These are phyloP conservation scores for Lagria hirta DNA, from an alignment of 2,888 invertebrate species.

Conservation along the genomic window DNA sequence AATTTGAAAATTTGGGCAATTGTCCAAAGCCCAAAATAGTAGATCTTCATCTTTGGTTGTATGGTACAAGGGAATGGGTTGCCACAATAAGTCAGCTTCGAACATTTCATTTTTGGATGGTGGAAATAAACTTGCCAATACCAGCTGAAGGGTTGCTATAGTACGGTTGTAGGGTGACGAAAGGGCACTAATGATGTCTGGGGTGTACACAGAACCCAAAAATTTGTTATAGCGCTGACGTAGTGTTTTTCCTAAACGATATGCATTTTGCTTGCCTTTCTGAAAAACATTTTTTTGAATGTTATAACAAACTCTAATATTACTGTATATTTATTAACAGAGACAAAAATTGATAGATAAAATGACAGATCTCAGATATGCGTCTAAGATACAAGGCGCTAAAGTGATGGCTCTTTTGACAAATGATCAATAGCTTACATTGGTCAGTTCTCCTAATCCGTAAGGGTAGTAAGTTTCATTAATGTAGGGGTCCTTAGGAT, in stretches of 20 bases:
- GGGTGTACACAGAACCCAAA: conserved; percentile 60
- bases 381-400: no score
- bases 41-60: conserved; percentile 34
- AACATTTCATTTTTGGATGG: conserved; percentile 60
- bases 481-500: conserved; percentile 68
- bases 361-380: no score
- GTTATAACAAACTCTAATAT: no score
- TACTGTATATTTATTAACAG: neutral
- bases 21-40: conserved; percentile 29
- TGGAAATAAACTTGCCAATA: conserved; percentile 68
- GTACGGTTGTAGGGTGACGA: conserved; percentile 71
- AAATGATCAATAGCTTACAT: no score
- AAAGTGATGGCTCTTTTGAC: no score
- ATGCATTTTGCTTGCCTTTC: conserved; percentile 63
- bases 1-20: conserved; percentile 22
- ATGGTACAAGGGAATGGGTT: conserved; percentile 45
- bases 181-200: conserved; percentile 57
- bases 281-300: conserved; percentile 22
- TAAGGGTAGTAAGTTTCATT: conserved; percentile 68
- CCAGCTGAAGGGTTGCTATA: conserved; percentile 68
- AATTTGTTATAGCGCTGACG: conserved; percentile 62
- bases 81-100: conserved; percentile 52
- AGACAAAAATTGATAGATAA: neutral
- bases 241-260: conserved; percentile 64
- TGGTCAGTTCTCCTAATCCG: conserved; percentile 75